Conservation (phyloP, 2,113 vertebrate species). For the Cyprinodon tularosa region DNA sequence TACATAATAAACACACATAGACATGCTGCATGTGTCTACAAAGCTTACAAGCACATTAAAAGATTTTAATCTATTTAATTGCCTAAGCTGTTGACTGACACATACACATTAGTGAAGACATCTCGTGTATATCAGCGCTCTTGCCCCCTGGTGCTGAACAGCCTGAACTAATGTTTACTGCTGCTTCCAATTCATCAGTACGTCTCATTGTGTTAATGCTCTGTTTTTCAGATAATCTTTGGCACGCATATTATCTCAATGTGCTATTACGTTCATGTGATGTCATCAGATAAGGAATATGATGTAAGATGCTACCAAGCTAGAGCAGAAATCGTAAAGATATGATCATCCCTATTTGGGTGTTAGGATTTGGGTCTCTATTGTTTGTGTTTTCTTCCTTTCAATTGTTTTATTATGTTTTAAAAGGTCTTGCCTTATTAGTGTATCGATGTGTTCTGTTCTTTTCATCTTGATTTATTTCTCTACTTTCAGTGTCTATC, state of each 20-base stretch:
- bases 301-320: not conserved
- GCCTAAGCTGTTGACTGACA: constrained; percentile 45
- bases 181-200: constrained; percentile 32
- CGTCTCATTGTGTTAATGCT: constrained; percentile 13
- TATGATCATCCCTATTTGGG: no score
- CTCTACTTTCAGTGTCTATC: no score
- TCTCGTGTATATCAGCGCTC: constrained; percentile 27
- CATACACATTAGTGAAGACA: constrained; percentile 39
- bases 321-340: not conserved
- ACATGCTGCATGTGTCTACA: constrained; percentile 6
- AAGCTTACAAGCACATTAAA: constrained; percentile 31
- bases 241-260: not conserved
- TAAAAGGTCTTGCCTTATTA: no score
- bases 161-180: constrained; percentile 19
- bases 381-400: no score
- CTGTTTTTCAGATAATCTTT: not conserved
- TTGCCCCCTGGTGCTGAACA: constrained; percentile 27
- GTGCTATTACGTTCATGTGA: not conserved
- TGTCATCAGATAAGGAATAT: not conserved
- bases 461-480: no score
- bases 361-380: no score
- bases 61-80: constrained; percentile 56
- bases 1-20: constrained; percentile 17
- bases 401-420: no score
- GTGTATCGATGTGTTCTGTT: no score